Conservation (phyloP, 2,888 invertebrate genomes). For the Adineta ricciae region DNA sequence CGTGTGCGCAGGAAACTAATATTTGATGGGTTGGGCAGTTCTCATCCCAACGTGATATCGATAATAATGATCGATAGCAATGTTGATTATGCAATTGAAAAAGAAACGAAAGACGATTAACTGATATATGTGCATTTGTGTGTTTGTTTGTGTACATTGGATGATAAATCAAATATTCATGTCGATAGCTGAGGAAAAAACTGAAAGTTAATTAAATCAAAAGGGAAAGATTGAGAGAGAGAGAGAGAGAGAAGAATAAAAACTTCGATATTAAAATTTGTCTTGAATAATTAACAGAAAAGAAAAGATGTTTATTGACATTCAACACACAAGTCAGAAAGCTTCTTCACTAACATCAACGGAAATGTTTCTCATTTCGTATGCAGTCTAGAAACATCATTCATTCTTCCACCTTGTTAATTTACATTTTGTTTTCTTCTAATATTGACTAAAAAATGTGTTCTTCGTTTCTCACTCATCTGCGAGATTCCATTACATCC, state of each 20-base stretch:
- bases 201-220: constrained; percentile 1
- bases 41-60: background rate
- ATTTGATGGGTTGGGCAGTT: background rate
- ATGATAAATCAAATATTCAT: background rate
- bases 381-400: background rate
- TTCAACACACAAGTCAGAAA: background rate
- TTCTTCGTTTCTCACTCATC: background rate
- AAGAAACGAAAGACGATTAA: constrained; percentile 1
- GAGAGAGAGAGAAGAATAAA: background rate
- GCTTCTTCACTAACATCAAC: background rate
- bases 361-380: background rate
- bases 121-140: background rate
- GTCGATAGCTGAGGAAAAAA: background rate
- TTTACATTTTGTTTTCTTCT: background rate
- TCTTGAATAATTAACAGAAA: background rate
- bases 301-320: background rate
- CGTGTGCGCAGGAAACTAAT: background rate
- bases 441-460: background rate
- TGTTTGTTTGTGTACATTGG: background rate
- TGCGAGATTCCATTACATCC: background rate
- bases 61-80: constrained; percentile 7
- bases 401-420: background rate
- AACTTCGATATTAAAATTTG: too few species aligned
- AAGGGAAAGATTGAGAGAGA: background rate
- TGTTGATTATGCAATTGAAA: constrained; percentile 13